phyloP scores from a whole-genome alignment of 1,140 invertebrate species.

The Drosophila rufa region DNA sequence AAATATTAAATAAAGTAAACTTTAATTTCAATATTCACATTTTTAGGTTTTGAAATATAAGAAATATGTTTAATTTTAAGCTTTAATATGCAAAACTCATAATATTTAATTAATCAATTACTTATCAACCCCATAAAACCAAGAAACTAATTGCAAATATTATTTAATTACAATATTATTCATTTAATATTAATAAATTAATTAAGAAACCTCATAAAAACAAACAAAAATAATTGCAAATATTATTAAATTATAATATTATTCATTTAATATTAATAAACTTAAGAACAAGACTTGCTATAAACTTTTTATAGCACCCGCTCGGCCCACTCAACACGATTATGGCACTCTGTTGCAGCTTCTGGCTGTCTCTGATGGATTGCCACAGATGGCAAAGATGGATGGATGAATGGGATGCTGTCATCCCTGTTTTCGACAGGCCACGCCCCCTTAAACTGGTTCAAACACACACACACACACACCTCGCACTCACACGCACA shows the following conservation, averaged over 20 bases:
- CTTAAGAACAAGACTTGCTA: conserved; percentile 14
- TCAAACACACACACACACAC: conserved; percentile 28
- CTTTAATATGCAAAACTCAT: no score
- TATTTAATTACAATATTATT: no score
- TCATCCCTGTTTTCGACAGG: conserved; percentile 58
- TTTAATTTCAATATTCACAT: not conserved
- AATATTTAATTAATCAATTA: no score
- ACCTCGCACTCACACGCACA: not conserved
- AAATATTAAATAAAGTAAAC: no score
- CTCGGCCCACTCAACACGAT: conserved; percentile 32
- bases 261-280: no score
- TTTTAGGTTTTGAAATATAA: not conserved
- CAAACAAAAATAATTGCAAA: no score
- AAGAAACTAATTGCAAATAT: no score
- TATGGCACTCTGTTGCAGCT: conserved; percentile 20
- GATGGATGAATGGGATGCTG: conserved; percentile 61
- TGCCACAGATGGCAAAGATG: conserved; percentile 45
- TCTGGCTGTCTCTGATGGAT: conserved; percentile 33
- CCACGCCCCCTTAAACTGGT: conserved; percentile 75
- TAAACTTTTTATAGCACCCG: conserved; percentile 61
- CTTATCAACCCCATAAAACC: no score
- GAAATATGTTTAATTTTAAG: no score
- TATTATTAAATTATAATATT: no score
- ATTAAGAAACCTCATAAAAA: no score
- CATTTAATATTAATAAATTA: no score